phyloP scores from a whole-genome alignment of 2,797 vertebrate genomes.

The Vireo griseus region DNA sequence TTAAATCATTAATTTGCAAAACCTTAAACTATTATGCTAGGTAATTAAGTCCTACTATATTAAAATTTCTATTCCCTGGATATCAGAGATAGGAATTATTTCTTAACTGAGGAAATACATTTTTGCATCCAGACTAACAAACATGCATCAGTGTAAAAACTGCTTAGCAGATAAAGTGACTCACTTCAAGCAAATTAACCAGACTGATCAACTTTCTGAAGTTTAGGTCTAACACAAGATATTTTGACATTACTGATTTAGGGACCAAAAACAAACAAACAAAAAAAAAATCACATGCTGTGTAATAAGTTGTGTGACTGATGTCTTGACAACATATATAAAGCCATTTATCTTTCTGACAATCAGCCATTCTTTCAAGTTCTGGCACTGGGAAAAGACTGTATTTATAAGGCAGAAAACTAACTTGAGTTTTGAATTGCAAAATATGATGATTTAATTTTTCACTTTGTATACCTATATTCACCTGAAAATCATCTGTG shows the following conservation, averaged over 20 bases:
- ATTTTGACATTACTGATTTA: background rate
- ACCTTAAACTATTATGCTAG: background rate
- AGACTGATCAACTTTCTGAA: background rate
- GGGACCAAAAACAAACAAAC: background rate
- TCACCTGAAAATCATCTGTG: background rate
- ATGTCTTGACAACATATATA: background rate
- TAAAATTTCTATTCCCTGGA: background rate
- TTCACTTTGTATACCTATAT: background rate
- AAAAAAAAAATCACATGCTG: background rate
- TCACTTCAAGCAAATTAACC: background rate
- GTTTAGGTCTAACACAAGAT: background rate
- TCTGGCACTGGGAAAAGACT: background rate
- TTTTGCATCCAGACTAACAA: background rate
- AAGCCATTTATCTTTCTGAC: background rate
- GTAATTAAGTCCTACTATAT: background rate
- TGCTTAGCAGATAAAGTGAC: background rate
- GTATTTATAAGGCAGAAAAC: background rate
- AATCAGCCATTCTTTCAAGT: background rate
- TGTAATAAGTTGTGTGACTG: background rate
- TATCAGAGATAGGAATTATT: background rate
- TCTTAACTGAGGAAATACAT: background rate
- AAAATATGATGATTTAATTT: background rate
- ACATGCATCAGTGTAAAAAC: background rate
- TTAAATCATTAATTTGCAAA: background rate
- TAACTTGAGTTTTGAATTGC: background rate